Conservation (phyloP, 2,797 vertebrate species). For the Sternotherus odoratus region DNA sequence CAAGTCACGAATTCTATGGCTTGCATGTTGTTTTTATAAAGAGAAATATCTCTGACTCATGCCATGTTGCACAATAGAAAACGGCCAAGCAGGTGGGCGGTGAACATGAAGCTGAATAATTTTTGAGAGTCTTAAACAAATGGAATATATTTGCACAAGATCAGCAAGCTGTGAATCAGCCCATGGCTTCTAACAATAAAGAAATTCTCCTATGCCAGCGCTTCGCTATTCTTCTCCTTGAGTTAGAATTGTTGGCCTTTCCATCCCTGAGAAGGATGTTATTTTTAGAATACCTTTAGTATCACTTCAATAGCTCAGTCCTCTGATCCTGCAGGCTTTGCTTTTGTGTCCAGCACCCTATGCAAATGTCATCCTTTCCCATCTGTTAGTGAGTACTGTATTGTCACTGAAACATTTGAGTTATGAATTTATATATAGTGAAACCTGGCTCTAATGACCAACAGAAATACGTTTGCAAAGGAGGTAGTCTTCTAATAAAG, state of each 20-base stretch:
- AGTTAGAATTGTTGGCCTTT: constrained; percentile 24
- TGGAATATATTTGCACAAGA: constrained; percentile 25
- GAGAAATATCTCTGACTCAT: not conserved
- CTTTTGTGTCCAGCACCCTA: fast-evolving
- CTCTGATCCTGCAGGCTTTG: constrained; percentile 35
- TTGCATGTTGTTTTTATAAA: not conserved
- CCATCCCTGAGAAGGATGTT: constrained; percentile 3
- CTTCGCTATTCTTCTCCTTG: not conserved
- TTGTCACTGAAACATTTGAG: not conserved
- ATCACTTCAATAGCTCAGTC: fast-evolving
- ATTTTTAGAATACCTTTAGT: constrained; percentile 58
- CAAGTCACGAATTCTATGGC: fast-evolving
- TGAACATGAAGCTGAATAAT: fast-evolving
- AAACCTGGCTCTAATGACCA: not conserved
- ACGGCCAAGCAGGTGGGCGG: fast-evolving
- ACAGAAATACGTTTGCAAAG: not conserved
- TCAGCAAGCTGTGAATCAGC: constrained; percentile 35
- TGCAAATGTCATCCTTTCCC: not conserved
- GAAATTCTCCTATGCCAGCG: not conserved
- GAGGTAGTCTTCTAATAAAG: not conserved
- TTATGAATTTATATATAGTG: not conserved
- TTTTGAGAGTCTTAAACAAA: fast-evolving
- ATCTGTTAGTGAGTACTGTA: not conserved
- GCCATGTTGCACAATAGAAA: not conserved
- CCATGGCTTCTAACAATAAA: constrained; percentile 6